Evolutionary conservation across 2,888 invertebrate species (phyloP), one percentile per base, ranked within the genome.

Genomic region (Plutella xylostella): DNA sequence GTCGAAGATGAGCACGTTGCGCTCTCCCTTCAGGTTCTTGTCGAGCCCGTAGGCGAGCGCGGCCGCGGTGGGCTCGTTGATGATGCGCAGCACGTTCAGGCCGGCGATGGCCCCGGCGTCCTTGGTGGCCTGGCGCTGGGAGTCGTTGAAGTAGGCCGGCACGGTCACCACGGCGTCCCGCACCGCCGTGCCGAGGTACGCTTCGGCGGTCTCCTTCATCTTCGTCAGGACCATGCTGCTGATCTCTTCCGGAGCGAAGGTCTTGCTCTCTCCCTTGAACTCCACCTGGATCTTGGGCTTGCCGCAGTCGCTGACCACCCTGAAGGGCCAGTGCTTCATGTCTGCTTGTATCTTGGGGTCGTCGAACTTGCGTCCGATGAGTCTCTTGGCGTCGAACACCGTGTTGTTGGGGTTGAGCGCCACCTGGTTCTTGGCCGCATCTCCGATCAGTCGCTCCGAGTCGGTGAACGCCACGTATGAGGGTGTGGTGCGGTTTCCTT

Each of bases 391-490:
- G 58, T 89, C 89, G 64, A 90, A 90, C 21, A 90, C 88, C 0
- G 92, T 91, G 76, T 92, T 92, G 60, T 69, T 84, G 20, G 92
- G 92, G 70, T 92, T 92, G 82, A 89, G 86, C 28, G 89, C 89
- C 20, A 91, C 91, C 75, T 94, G 94, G 68, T 92, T 93, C 72
- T 93, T 94, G 28, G 94, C 94, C 15, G 93, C 92, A 78, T 94
- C 94, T 34, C 94, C 94, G 56, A 28, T 28, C 28, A 28, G 28
- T 6, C 28, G 28, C 28, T 28, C 28, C 28, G 28, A 12, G 55
- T 94, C 93, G 19, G 92, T 93, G 69, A 94, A 95, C 4, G 93
- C 93, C 42, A 94, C 94, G 73, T 93, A 95, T 52, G 92, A 92
- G 39, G 94, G 94, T 42, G 94, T 95, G 9, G 93, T 94, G 43